Evolutionary conservation across 92 coral and sea anemone species (phyloP).

Genomic region (Heliopora coerulea): DNA sequence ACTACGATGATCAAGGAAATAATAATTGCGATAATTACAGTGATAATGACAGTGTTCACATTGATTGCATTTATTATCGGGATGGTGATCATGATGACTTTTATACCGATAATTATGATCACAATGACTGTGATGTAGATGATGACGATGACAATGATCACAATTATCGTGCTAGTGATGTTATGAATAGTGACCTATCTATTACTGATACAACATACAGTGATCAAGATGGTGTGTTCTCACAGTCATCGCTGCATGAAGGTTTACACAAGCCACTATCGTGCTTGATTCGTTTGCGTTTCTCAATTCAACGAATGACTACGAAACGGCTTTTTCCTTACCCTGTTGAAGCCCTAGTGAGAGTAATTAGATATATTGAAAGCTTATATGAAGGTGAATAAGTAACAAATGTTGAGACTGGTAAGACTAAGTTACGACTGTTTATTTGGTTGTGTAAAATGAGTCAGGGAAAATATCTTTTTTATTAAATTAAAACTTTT

Average conservation of each 20-base stretch:
- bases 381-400: slow-evolving; percentile 62
- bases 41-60: too few relatives aligned
- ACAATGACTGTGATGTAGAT: neutral
- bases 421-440: too few relatives aligned
- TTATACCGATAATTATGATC: neutral
- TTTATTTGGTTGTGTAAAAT: too few relatives aligned
- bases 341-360: slow-evolving; percentile 57
- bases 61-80: too few relatives aligned
- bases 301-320: slow-evolving; percentile 57
- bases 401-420: too few relatives aligned
- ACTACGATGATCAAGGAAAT: neutral
- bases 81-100: too few relatives aligned
- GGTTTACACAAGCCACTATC: slow-evolving; percentile 36
- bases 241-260: neutral
- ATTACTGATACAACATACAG: too few relatives aligned
- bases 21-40: too few relatives aligned
- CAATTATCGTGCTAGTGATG: neutral
- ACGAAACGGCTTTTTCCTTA: slow-evolving; percentile 69
- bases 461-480: too few relatives aligned
- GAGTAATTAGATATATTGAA: slow-evolving; percentile 60
- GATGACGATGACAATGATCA: neutral
- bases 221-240: neutral
- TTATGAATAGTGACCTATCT: too few relatives aligned
- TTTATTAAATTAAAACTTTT: too few relatives aligned
- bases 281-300: slow-evolving; percentile 68